A percentile compares a stretch with the other conserved stretches of the same genome.
phyloP scores from a whole-genome alignment of 2,888 invertebrate genomes.

The Stramonita haemastoma region DNA sequence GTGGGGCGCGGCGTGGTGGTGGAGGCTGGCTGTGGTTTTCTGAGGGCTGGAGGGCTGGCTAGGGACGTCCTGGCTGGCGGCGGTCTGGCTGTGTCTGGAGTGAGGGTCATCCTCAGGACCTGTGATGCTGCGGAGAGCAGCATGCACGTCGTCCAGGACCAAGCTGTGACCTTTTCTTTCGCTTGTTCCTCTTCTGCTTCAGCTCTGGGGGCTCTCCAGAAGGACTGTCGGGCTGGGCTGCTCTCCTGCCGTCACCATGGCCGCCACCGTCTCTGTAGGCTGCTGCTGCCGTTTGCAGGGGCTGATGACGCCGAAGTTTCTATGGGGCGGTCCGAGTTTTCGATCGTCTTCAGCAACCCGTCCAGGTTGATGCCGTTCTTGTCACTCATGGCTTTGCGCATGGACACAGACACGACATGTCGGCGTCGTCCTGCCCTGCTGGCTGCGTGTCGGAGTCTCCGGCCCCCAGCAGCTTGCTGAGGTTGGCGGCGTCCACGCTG shows the following conservation, averaged over 20 bases:
- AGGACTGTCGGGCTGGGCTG: conserved; percentile 23
- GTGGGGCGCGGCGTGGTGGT: conserved; percentile 51
- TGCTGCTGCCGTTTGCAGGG: conserved; percentile 48
- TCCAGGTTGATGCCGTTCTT: conserved; percentile 67
- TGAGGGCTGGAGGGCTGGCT: background rate
- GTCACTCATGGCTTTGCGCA: conserved; percentile 58
- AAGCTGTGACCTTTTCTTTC: conserved; percentile 66
- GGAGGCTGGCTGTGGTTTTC: conserved; percentile 37
- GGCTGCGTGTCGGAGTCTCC: conserved; percentile 34
- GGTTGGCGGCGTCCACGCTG: conserved; percentile 59
- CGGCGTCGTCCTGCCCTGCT: conserved; percentile 39
- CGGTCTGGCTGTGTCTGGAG: conserved; percentile 30
- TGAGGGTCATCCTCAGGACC: conserved; percentile 1
- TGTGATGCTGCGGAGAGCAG: conserved; percentile 57
- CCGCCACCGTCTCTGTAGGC: conserved; percentile 1
- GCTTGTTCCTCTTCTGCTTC: conserved; percentile 61
- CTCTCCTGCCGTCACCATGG: conserved; percentile 43
- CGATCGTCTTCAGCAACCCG: conserved; percentile 69
- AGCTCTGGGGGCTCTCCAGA: conserved; percentile 56
- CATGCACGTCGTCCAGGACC: conserved; percentile 67
- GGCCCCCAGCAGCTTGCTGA: conserved; percentile 51
- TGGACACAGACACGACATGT: conserved; percentile 58
- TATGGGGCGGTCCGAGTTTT: conserved; percentile 68
- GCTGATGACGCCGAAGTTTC: conserved; percentile 55
- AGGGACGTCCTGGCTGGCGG: conserved; percentile 21